phyloP scores from a whole-genome alignment of 2,113 vertebrate genomes.

The Mastomys natalensis region DNA sequence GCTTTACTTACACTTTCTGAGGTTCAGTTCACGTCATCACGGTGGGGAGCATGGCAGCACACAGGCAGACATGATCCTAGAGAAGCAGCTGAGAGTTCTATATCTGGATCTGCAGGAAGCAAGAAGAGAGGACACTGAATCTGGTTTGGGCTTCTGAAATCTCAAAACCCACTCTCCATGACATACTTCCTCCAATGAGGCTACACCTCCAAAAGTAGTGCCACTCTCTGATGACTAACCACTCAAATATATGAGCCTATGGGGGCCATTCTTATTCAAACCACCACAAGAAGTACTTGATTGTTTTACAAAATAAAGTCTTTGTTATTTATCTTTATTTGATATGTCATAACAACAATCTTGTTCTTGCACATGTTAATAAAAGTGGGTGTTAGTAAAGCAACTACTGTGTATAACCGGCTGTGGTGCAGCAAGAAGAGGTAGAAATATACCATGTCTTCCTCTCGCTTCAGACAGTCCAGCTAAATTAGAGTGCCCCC shows the following conservation, averaged over 20 bases:
- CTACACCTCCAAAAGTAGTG: not conserved
- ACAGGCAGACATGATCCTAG: not conserved
- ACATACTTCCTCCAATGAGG: not conserved
- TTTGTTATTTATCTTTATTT: not conserved
- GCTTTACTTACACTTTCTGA: not conserved
- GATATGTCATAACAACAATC: not conserved
- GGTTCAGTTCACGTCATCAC: not conserved
- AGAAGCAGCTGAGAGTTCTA: not conserved
- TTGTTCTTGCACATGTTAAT: not conserved
- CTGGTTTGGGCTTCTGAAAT: not conserved
- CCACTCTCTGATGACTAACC: not conserved
- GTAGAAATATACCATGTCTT: not conserved
- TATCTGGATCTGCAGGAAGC: not conserved
- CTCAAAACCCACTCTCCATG: not conserved
- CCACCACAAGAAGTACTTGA: not conserved
- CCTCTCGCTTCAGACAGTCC: conserved; percentile 19
- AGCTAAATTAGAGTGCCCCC: not conserved
- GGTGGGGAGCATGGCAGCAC: not conserved
- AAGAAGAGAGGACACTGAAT: not conserved
- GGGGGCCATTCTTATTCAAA: not conserved
- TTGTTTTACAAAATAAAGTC: not conserved
- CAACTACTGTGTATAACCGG: not conserved
- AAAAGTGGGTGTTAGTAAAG: not conserved
- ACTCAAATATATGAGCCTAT: not conserved
- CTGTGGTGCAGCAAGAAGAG: not conserved